phyloP scores from a whole-genome alignment of 2,113 vertebrate genomes.

The Sylvicapra grimmia region DNA sequence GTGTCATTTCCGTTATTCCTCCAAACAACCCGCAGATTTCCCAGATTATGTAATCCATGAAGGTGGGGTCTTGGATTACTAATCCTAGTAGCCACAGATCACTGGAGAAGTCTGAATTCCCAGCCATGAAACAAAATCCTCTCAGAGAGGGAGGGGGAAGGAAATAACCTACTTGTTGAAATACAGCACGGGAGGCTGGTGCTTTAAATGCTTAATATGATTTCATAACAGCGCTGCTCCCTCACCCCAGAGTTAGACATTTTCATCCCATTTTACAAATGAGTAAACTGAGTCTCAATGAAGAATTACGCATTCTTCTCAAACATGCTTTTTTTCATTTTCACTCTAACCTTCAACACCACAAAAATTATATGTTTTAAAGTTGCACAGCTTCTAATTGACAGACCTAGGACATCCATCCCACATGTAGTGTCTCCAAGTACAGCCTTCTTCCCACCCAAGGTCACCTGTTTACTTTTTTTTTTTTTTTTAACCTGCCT shows the following conservation, averaged over 20 bases:
- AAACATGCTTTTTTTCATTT: not conserved
- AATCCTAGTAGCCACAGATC: not conserved
- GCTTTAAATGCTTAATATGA: not conserved
- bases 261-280: not conserved
- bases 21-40: not conserved
- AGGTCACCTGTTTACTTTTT: not conserved
- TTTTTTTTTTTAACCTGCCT: not conserved
- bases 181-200: accelerated
- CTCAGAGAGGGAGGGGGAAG: not conserved
- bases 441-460: not conserved
- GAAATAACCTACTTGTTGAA: not conserved
- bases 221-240: not conserved
- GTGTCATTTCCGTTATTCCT: not conserved
- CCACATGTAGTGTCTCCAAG: not conserved
- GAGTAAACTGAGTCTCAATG: not conserved
- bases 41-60: not conserved
- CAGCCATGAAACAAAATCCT: not conserved
- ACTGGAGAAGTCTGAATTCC: not conserved
- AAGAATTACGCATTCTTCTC: not conserved
- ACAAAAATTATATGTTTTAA: not conserved
- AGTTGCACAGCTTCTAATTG: not conserved
- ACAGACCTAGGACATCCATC: not conserved
- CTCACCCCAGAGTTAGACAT: not conserved
- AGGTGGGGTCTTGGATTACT: not conserved
- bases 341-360: not conserved